Evolutionary conservation across 2,888 invertebrate species (phyloP).

Genomic region (Plebejus anna): DNA sequence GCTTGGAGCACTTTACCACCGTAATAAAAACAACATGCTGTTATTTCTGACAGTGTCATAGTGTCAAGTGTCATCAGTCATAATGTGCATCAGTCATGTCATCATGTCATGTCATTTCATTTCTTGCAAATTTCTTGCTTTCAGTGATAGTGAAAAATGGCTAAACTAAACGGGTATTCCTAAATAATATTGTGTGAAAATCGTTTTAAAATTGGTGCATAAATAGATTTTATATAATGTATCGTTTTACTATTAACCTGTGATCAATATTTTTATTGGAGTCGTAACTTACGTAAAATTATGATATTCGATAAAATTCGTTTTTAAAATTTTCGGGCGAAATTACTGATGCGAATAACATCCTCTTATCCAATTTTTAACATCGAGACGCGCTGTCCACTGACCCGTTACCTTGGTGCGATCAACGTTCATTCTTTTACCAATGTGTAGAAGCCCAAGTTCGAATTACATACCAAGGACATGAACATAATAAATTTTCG

Average conservation of each 20-base stretch:
- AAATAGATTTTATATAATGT: not conserved
- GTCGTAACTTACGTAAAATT: not conserved
- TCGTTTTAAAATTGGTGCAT: not conserved
- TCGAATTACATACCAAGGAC: slow-evolving; percentile 70
- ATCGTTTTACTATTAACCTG: not conserved
- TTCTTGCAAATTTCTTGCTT: not conserved
- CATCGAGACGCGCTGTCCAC: slow-evolving; percentile 30
- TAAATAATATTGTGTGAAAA: slow-evolving; percentile 10
- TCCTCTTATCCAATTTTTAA: slow-evolving; percentile 29
- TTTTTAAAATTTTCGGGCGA: slow-evolving; percentile 31
- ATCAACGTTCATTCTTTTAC: slow-evolving; percentile 44
- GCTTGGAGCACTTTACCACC: too few species aligned
- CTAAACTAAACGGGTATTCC: not conserved
- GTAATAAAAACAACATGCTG: not conserved
- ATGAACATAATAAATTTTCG: slow-evolving; percentile 74
- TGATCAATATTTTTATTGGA: not conserved
- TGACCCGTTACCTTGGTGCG: slow-evolving; percentile 34
- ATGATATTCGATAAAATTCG: slow-evolving; percentile 29
- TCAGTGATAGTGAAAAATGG: slow-evolving; percentile 24
- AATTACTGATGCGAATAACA: slow-evolving; percentile 38
- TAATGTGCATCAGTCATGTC: not conserved
- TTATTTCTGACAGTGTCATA: not conserved
- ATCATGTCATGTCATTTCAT: not conserved
- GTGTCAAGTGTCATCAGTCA: not conserved
- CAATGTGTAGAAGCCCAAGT: slow-evolving; percentile 60